phyloP scores from a whole-genome alignment of 2,888 invertebrate genomes.

The Chrysolina haemoptera region DNA sequence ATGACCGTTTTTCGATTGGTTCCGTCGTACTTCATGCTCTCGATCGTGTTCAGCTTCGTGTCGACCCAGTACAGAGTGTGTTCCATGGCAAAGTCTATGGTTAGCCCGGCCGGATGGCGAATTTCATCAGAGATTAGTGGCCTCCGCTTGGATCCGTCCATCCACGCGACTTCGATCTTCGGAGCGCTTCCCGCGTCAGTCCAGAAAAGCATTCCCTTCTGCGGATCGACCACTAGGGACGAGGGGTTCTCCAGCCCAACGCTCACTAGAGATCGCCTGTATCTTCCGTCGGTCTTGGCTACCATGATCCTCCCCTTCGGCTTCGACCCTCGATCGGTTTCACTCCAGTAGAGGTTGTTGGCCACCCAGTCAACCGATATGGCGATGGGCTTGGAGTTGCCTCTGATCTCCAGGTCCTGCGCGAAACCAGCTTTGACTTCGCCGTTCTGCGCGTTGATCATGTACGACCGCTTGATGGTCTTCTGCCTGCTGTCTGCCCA shows the following conservation, averaged over 20 bases:
- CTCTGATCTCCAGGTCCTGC: constrained; percentile 90
- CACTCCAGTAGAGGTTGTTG: constrained; percentile 95
- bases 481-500: constrained; percentile 96
- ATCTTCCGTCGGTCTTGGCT: constrained; percentile 90
- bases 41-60: constrained; percentile 91
- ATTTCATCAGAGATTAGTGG: constrained; percentile 86
- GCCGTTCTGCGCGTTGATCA: constrained; percentile 85
- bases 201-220: constrained; percentile 92
- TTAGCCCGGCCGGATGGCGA: constrained; percentile 89
- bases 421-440: constrained; percentile 86
- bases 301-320: constrained; percentile 89
- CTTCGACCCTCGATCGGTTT: constrained; percentile 82
- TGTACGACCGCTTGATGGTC: constrained; percentile 92
- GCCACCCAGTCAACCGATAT: constrained; percentile 95
- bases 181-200: constrained; percentile 92
- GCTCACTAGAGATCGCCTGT: constrained; percentile 84
- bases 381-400: constrained; percentile 87
- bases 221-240: constrained; percentile 90
- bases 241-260: constrained; percentile 89
- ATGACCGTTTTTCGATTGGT: constrained; percentile 80
- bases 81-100: constrained; percentile 92
- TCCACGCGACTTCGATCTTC: constrained; percentile 96
- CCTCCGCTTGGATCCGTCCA: constrained; percentile 93
- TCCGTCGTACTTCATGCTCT: constrained; percentile 88
- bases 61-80: constrained; percentile 97